A percentile compares a stretch with the other conserved stretches of the same genome.
Conservation (phyloP, 1,140 invertebrate species). For the Luehdorfia chinensis region DNA sequence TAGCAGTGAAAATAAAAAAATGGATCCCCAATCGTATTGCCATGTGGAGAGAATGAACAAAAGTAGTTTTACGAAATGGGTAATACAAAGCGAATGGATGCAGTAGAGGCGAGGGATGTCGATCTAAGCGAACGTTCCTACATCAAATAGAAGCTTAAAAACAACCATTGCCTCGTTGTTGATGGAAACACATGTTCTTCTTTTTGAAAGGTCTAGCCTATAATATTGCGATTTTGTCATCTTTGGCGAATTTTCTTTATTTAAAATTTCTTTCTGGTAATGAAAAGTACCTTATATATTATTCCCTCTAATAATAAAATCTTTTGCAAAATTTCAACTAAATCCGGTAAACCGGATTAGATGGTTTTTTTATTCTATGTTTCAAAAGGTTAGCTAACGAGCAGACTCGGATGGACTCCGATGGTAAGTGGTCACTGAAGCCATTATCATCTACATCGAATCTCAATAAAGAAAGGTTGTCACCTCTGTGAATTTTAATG, state of each 20-base stretch:
- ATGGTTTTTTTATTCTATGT: too few relatives aligned
- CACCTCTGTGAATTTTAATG: too few relatives aligned
- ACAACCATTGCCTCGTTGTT: too few relatives aligned
- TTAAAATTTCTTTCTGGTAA: background rate
- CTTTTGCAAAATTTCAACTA: too few relatives aligned
- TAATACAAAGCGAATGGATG: slow-evolving; percentile 16
- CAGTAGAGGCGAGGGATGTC: slow-evolving; percentile 9
- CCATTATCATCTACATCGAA: too few relatives aligned
- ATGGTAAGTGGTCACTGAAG: too few relatives aligned
- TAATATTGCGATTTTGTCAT: background rate
- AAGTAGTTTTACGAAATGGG: slow-evolving; percentile 17
- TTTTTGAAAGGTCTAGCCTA: background rate
- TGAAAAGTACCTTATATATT: too few relatives aligned
- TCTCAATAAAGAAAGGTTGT: too few relatives aligned
- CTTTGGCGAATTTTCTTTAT: background rate
- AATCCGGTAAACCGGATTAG: too few relatives aligned
- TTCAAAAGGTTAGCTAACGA: too few relatives aligned
- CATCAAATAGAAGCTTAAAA: slow-evolving; percentile 13
- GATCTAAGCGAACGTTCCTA: slow-evolving; percentile 7
- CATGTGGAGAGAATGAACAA: slow-evolving; percentile 15
- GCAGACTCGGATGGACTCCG: too few relatives aligned
- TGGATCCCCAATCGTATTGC: slow-evolving; percentile 15
- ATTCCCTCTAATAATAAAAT: too few relatives aligned
- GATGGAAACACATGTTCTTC: slow-evolving; percentile 4
- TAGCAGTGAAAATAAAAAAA: slow-evolving; percentile 11